Base-by-base conservation (phyloP, 2,888 invertebrate species). In the Anoplius nigerrimus region DNA sequence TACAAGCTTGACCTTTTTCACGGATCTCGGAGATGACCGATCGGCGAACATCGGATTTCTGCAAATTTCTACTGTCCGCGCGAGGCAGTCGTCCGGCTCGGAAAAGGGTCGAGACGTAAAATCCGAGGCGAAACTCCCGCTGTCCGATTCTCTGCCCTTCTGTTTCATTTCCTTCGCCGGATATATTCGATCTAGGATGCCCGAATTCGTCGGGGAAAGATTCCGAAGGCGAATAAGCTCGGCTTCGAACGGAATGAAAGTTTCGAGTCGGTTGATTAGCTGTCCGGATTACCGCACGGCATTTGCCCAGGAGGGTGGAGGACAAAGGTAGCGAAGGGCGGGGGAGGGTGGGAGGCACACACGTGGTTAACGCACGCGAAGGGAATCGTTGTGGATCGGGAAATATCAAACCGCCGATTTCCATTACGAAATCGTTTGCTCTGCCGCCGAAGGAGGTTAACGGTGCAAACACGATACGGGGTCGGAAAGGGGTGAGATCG, bases 381-480 rank as follows among this genome's bases (percentile, higher is more conserved):
- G 68, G 34, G 69, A 69, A 67, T 67, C 58, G 60, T 61, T 60
- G 62, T 11, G 11, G 34, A 34, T 34, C 34, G 34, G 53, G 71
- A 76, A 76, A 68, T 76, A 76, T 56, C 74, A 71, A 70, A 69
- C 53, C 76, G 51, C 73, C 72, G 74, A 74, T 74, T 78, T 78
- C 79, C 78, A 78, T 78, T 79, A 76, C 66, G 74, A 71, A 71
- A 76, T 76, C 79, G 74, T 76, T 74, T 69, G 76, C 71, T 74
- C 71, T 66, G 60, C 20, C 62, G 16, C 55, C 48, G 67, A 54
- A 68, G 55, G 55, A 64, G 74, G 69, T 72, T 74, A 74, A 72
- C 74, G 76, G 74, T 79, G 76, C 71, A 64, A 72, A 62, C 61
- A 70, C 45, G 34, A 6, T 6, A 34, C 51, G 42, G 54, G 51